phyloP scores from a whole-genome alignment of 2,888 invertebrate genomes.

The Callyntrura sp. region DNA sequence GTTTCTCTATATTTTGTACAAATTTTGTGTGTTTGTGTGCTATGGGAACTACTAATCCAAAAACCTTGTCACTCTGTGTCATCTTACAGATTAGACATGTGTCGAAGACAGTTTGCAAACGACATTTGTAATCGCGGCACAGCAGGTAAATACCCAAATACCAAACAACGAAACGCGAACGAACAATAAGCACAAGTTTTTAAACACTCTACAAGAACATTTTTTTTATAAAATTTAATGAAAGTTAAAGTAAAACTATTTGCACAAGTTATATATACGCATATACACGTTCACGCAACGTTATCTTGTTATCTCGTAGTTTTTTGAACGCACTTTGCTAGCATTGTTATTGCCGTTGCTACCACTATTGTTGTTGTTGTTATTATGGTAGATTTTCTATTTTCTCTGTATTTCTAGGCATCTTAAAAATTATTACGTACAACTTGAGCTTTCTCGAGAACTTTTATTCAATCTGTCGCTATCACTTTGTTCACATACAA shows the following conservation, averaged over 20 bases:
- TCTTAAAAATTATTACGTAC: too few species aligned
- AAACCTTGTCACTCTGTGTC: slow-evolving; percentile 9
- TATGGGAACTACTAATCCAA: slow-evolving; percentile 43
- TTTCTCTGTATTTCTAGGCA: neutral
- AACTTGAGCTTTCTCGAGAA: neutral
- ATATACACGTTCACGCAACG: too few species aligned
- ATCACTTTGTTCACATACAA: neutral
- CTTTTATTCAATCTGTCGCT: neutral
- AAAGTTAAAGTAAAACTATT: too few species aligned
- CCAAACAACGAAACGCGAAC: slow-evolving; percentile 31
- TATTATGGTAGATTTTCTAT: slow-evolving; percentile 10
- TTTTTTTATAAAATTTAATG: neutral
- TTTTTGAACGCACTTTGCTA: neutral
- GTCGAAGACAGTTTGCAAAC: slow-evolving; percentile 97
- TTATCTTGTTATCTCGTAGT: neutral
- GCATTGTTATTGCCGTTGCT: too few species aligned
- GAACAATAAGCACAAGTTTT: too few species aligned
- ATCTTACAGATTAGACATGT: slow-evolving; percentile 98
- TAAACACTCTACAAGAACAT: neutral
- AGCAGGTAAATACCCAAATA: slow-evolving; percentile 90
- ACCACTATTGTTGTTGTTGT: neutral
- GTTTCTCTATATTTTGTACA: neutral
- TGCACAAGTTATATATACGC: too few species aligned
- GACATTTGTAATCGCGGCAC: slow-evolving; percentile 99
- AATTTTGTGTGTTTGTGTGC: neutral